These are phyloP conservation scores for Molossus molossus DNA, from an alignment of 2,797 vertebrate genomes.

Conservation along the genomic window DNA sequence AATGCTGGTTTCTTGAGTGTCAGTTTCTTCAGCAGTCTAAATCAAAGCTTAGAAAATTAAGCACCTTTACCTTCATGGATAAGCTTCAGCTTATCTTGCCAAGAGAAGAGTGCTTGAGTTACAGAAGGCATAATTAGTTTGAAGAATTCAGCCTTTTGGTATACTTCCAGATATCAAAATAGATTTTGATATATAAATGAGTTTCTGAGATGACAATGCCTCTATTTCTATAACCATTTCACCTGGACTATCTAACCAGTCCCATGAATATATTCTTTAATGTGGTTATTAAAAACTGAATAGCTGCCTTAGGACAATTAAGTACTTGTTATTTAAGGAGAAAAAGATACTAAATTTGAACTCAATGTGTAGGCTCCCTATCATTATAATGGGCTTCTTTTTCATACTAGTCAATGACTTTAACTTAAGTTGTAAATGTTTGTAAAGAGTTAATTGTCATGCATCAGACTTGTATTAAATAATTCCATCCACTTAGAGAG, in stretches of 20 bases:
- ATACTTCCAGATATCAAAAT: no score
- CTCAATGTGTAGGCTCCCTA: conserved; percentile 77
- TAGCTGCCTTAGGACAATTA: conserved; percentile 87
- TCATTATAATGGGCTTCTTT: conserved; percentile 68
- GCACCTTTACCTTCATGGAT: conserved; percentile 77
- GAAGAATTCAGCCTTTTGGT: no score
- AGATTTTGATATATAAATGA: no score
- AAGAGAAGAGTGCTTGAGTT: conserved; percentile 30
- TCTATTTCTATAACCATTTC: conserved; percentile 88
- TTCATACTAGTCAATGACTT: conserved; percentile 68
- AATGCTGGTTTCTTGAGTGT: conserved; percentile 62
- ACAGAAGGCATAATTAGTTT: no score
- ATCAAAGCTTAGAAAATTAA: conserved; percentile 74
- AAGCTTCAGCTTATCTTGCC: conserved; percentile 38
- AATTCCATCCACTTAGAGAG: conserved; percentile 64
- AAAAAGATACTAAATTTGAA: conserved; percentile 79
- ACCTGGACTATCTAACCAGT: conserved; percentile 88
- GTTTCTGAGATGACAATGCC: conserved; percentile 88
- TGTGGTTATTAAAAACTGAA: conserved; percentile 88
- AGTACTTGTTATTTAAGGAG: conserved; percentile 84
- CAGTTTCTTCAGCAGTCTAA: conserved; percentile 67
- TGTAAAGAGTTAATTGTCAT: conserved; percentile 77
- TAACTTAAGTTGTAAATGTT: conserved; percentile 75
- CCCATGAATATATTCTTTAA: conserved; percentile 91
- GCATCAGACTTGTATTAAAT: conserved; percentile 78